Conservation (phyloP, 1,140 invertebrate species). For the Campoletis sonorensis region DNA sequence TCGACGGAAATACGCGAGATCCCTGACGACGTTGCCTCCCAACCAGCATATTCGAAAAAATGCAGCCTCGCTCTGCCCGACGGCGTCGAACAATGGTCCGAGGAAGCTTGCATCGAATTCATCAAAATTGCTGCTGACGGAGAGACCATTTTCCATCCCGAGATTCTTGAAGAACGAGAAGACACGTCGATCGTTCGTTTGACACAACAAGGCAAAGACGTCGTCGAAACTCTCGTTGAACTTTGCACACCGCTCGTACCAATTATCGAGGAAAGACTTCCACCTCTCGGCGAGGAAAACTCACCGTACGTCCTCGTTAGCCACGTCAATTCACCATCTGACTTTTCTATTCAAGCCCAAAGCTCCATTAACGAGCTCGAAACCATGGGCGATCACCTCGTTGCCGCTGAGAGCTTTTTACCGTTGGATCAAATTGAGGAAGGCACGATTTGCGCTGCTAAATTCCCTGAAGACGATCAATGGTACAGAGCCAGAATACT, state of each 20-base stretch:
- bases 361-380: constrained; percentile 80
- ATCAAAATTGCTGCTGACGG: constrained; percentile 65
- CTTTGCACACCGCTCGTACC: constrained; percentile 39
- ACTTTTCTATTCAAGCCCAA: constrained; percentile 85
- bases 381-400: constrained; percentile 79
- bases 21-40: constrained; percentile 65
- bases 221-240: constrained; percentile 72
- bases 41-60: constrained; percentile 69
- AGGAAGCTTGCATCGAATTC: constrained; percentile 64
- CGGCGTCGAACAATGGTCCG: constrained; percentile 64
- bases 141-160: constrained; percentile 67
- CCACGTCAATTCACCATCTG: constrained; percentile 81
- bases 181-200: constrained; percentile 82
- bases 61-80: constrained; percentile 67
- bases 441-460: constrained; percentile 81
- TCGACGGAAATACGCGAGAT: constrained; percentile 69
- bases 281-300: constrained; percentile 71
- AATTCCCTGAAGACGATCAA: constrained; percentile 82
- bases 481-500: constrained; percentile 85
- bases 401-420: constrained; percentile 77
- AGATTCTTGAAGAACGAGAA: constrained; percentile 77
- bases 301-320: constrained; percentile 80
- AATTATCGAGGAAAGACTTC: constrained; percentile 61
- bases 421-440: constrained; percentile 75
- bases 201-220: constrained; percentile 79